Evolutionary conservation across 2,113 vertebrate species (phyloP).

Genomic region (Petaurus breviceps): DNA sequence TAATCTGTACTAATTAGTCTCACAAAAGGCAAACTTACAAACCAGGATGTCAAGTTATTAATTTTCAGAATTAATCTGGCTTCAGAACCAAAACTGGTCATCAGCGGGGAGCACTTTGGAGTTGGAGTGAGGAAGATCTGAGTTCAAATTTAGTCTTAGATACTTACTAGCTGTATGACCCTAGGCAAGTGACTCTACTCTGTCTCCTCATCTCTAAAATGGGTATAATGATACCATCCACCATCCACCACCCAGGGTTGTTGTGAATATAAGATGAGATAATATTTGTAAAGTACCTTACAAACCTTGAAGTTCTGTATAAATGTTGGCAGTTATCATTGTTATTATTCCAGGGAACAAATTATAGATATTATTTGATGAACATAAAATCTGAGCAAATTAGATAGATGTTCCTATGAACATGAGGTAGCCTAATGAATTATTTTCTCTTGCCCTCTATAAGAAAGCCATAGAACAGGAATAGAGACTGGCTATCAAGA

Average conservation of each 20-base stretch:
- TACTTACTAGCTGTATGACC: not conserved
- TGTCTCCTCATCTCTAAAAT: not conserved
- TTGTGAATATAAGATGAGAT: not conserved
- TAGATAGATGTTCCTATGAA: not conserved
- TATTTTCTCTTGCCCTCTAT: not conserved
- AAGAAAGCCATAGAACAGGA: conserved; percentile 24
- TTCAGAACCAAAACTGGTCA: not conserved
- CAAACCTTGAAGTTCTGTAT: not conserved
- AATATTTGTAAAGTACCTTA: not conserved
- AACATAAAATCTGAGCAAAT: conserved; percentile 25
- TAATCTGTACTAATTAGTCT: not conserved
- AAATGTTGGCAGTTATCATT: not conserved
- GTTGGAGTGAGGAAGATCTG: not conserved
- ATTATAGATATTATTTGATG: not conserved
- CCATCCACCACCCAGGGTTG: no score
- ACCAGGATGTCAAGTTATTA: no score
- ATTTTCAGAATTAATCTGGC: no score
- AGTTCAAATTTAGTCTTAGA: not conserved
- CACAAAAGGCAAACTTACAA: no score
- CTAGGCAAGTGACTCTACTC: not conserved
- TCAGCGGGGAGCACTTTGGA: not conserved
- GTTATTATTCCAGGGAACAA: not conserved
- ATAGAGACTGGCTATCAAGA: not conserved
- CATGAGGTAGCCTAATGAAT: conserved; percentile 10
- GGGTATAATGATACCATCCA: not conserved